Conservation (phyloP, 2,888 invertebrate species). For the Rosalia funebris region DNA sequence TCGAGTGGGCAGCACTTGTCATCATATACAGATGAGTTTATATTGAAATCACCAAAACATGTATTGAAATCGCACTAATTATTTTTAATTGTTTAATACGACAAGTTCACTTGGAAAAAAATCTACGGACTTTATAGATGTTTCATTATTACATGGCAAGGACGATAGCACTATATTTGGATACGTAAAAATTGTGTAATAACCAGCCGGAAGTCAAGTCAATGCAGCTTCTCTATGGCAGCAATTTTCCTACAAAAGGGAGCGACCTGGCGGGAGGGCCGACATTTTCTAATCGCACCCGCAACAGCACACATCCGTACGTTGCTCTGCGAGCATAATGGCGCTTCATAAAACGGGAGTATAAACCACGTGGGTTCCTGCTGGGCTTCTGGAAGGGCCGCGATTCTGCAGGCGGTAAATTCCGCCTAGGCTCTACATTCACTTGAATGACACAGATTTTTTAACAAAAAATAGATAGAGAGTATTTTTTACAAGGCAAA, state of each 20-base stretch:
- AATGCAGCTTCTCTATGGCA: constrained; percentile 11
- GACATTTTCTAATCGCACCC: constrained; percentile 25
- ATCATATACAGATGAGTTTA: no score
- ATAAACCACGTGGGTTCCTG: constrained; percentile 16
- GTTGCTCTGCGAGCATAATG: constrained; percentile 12
- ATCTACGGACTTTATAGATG: no score
- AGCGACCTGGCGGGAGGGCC: constrained; percentile 20
- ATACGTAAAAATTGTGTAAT: constrained; percentile 6
- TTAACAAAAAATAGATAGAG: no score
- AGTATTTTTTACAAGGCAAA: no score
- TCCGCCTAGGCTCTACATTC: not conserved
- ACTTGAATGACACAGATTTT: no score
- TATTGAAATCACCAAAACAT: no score
- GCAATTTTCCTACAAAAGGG: constrained; percentile 18
- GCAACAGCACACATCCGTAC: constrained; percentile 24
- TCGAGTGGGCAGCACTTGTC: no score
- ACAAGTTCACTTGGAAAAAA: no score
- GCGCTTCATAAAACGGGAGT: constrained; percentile 23
- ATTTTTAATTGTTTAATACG: no score
- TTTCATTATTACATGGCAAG: no score
- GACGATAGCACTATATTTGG: not conserved
- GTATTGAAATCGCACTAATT: no score
- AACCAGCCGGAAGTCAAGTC: constrained; percentile 9
- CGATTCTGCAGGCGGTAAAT: constrained; percentile 2
- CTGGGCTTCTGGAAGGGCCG: constrained; percentile 18